Base-by-base conservation (phyloP, 2,888 invertebrate genomes). In the Melikaiella ostensackeni region DNA sequence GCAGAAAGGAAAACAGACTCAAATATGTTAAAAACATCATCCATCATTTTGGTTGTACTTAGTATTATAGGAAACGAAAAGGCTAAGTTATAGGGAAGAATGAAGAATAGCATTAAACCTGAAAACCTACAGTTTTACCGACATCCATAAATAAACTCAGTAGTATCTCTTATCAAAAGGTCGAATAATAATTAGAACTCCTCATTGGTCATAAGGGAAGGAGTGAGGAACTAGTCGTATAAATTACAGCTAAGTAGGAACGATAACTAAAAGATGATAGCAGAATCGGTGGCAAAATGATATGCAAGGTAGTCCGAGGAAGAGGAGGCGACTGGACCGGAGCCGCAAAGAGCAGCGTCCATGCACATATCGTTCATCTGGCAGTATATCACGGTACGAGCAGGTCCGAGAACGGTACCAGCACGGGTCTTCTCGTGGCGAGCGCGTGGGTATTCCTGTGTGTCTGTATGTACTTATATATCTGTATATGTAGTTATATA, bases 351-450 rank as follows among this genome's bases (percentile, higher is more conserved):
- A 55, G 57, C n/a, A 27, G 77, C 70, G 78, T 70, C 76, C 77
- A 76, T 78, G 78, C 70, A 75, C 81, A 84, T 90, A 91, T 91
- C 90, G 89, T 81, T 84, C 87, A 91, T 91, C 91, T 89, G 85
- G 88, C 88, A 85, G 89, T 90, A 90, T 89, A 90, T 91, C 89
- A 90, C 89, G 87, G 83, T 74, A 80, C 57, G 83, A 82, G 79
- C 82, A 82, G 59, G 35, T 57, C 74, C 74, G 57, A 61, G 63
- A 33, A 62, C 59, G 73, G 76, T 33, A 57, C 66, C 35, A 61
- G 74, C 74, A 74, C 74, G 55, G 57, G 66, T 63, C 76, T 74
- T 74, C 74, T 59, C 59, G 59, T 57, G 59, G 59, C 59, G n/a
- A 59, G 59, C 74, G 59, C 59, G 59, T 59, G 74, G 59, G 61